These are phyloP conservation scores for Protonemura montana DNA, from an alignment of 2,888 invertebrate genomes.

Conservation along the genomic window DNA sequence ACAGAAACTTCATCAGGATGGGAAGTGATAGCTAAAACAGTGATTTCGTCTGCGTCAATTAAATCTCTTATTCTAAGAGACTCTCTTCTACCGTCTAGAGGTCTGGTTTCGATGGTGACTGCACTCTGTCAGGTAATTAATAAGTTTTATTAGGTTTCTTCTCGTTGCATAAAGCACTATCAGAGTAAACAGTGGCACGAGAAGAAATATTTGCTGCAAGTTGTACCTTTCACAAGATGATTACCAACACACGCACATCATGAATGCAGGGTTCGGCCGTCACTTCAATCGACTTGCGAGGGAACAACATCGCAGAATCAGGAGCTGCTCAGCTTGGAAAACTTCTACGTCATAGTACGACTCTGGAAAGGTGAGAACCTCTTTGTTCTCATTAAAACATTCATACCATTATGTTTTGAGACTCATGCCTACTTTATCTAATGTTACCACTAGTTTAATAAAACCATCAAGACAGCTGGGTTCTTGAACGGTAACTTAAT, in stretches of 20 bases:
- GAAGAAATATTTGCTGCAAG: too few relatives aligned
- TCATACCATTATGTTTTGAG: too few relatives aligned
- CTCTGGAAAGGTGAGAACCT: conserved; percentile 54
- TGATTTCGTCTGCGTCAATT: conserved; percentile 56
- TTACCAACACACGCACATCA: too few relatives aligned
- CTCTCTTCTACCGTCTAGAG: conserved; percentile 58
- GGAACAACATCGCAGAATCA: conserved; percentile 57
- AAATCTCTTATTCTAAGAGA: conserved; percentile 57
- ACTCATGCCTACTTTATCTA: too few relatives aligned
- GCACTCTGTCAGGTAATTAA: conserved; percentile 53
- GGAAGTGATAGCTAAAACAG: conserved; percentile 56
- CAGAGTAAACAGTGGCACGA: too few relatives aligned
- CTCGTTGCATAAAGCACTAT: too few relatives aligned
- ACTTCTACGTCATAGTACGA: conserved; percentile 55
- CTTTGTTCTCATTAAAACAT: too few relatives aligned
- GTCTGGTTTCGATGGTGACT: conserved; percentile 55
- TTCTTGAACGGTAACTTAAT: too few relatives aligned
- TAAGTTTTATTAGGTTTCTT: too few relatives aligned
- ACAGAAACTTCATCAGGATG: conserved; percentile 56
- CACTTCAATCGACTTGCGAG: conserved; percentile 57
- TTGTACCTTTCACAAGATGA: too few relatives aligned
- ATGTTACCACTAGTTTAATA: too few relatives aligned
- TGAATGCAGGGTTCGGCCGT: conserved; percentile 54
- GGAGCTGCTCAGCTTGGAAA: conserved; percentile 56
- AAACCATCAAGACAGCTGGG: too few relatives aligned